Evolutionary conservation across 1,140 invertebrate species (phyloP), one percentile per base, ranked within the genome.

Genomic region (Reticulitermes speratus): DNA sequence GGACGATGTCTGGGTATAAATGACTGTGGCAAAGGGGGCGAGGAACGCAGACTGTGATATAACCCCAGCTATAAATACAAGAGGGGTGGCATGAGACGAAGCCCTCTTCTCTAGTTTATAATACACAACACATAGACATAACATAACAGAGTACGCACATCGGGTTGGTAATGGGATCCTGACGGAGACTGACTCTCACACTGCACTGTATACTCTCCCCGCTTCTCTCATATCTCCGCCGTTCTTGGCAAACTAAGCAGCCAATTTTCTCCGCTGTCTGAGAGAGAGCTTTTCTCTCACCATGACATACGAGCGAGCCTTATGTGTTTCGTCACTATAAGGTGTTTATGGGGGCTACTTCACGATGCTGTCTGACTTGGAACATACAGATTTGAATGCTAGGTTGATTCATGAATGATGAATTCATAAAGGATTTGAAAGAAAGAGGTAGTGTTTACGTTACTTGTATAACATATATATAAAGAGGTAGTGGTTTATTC

Each of bases 241-340:
- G 65, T 30, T 75, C 65, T 30, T 75, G 65, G 65, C 65, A 75
- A 75, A 75, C n/a, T 75, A 75, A 75, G 65, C 65, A 75, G 65
- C 65, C 65, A 75, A 75, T 75, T 75, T 75, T 75, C 65, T 75
- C 65, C n/a, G 65, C 65, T 75, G 65, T 75, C 65, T 75, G 25
- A 9, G 65, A 75, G 65, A 75, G 65, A n/a, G 25, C n/a, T 75
- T 65, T 9, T 25, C n/a, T 75, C 14, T 16, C 65, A 14, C 65
- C 65, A 75, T 75, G 65, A 75, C 65, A 16, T 75, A 75, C 65
- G n/a, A 30, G 25, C 65, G 0, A 30, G 65, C 25, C 25, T 75
- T 75, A 25, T 75, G 25, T 9, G 7, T 25, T 75, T 75, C 65
- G n/a, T 75, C 65, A 75, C 65, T 30, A 75, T 16, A 55, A 5